Evolutionary conservation across 1,140 invertebrate species (phyloP), one percentile per base, ranked within the genome.

Genomic region (Scaptomyza montana): DNA sequence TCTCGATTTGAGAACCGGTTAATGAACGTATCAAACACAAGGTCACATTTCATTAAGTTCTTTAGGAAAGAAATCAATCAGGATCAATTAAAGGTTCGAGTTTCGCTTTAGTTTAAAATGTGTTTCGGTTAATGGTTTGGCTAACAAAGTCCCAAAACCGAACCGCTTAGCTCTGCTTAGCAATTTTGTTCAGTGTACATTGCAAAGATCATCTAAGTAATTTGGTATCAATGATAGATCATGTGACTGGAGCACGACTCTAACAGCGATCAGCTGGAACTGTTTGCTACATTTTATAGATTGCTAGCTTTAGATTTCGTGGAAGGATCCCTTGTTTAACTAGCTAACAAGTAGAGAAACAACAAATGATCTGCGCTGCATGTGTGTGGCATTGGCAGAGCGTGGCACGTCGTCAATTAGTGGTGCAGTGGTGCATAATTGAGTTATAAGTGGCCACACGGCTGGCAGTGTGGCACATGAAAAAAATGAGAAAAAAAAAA

Each of bases 401-500:
- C 30, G 30, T 33, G 30, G 33, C 53, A 64, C 57, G 49, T 28
- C 19, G 28, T 28, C 63, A 77, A 74, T 74, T 77, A 63, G 60
- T 39, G 13, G 25, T 47, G 47, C 64, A 16, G 49, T 16, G 10
- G 54, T 62, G 41, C 50, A 71, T 89, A 89, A 89, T 89, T 89
- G 84, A 86, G 81, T 82, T 86, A 82, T 87, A 87, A 82, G 60
- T 75, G 78, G 57, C 28, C 28, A 30, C 28, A 30, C 0, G 78
- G 53, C 33, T 57, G 50, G 36, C 43, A 25, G 21, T 21, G 45
- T 59, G 51, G 30, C 43, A 54, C 13, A 47, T 62, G 54, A 49
- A 50, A 21, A 33, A 3, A n/a, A n/a, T n/a, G n/a, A n/a, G n/a
- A n/a, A 2, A 5, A 50, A 45, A 69, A 47, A 55, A 41, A 50